Conservation (phyloP, 2,797 vertebrate genomes). For the Rhinichthys osculus region DNA sequence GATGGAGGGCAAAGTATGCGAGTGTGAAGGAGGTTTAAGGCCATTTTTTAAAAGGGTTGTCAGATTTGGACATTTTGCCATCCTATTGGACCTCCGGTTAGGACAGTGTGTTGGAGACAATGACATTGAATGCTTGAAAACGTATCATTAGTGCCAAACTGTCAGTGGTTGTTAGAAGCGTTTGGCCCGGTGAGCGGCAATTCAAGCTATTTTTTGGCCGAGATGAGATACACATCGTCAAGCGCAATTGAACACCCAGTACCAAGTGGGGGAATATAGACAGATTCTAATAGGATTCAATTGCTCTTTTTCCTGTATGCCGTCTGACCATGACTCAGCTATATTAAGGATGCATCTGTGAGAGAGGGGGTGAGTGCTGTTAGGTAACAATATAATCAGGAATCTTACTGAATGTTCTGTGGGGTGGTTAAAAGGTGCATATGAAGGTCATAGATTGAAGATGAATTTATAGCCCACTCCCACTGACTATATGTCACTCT, state of each 20-base stretch:
- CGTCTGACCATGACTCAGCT: slow-evolving; percentile 22
- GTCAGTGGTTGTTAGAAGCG: slow-evolving; percentile 29
- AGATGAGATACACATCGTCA: slow-evolving; percentile 29
- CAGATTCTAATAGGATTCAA: slow-evolving; percentile 38
- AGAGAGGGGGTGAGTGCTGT: not conserved
- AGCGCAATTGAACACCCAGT: slow-evolving; percentile 10
- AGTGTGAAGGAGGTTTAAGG: slow-evolving; percentile 15
- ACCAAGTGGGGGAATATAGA: slow-evolving; percentile 7
- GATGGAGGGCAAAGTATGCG: not conserved
- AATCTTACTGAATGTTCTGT: slow-evolving; percentile 7
- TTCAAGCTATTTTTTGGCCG: slow-evolving; percentile 35
- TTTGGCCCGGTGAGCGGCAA: slow-evolving; percentile 18
- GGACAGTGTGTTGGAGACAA: slow-evolving; percentile 26
- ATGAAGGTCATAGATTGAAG: slow-evolving; percentile 20
- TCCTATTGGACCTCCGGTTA: slow-evolving; percentile 23
- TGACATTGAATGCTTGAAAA: slow-evolving; percentile 43
- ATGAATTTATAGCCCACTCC: not conserved
- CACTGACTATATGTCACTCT: not conserved
- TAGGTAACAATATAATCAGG: slow-evolving; percentile 24
- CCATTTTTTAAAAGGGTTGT: slow-evolving; percentile 22
- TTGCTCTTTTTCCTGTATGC: slow-evolving; percentile 17
- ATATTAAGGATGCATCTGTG: not conserved
- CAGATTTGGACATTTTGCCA: slow-evolving; percentile 33
- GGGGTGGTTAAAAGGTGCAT: not conserved
- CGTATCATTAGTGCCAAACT: slow-evolving; percentile 46